Base-by-base conservation (phyloP, 2,113 vertebrate species). In the Macquaria australasica region DNA sequence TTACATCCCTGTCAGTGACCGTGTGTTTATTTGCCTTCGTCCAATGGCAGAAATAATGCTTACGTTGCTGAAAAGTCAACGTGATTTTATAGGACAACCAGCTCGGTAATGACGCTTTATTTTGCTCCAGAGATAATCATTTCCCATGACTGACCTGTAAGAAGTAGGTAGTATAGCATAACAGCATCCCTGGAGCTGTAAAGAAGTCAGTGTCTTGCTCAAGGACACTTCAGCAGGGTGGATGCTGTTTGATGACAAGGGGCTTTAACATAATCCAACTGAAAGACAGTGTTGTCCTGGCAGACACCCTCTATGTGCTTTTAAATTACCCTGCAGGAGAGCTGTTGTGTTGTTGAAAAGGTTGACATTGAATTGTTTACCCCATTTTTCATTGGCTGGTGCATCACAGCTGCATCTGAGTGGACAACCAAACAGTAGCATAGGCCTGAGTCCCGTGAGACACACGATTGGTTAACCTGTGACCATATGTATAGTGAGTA, bases 401-500 rank as follows among this genome's bases (percentile, higher is more conserved):
- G 68, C 59, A 73, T 43, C 34, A 0, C 78, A 75, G 82, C 88
- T 82, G 48, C 70, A 73, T 87, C 41, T 53, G 66, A 79, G 68
- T 80, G 87, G 77, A 79, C 48, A 39, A 66, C 86, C 74, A 86
- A 84, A 87, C 87, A 81, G 89, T 84, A 87, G 91, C 85, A 53
- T 8, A 59, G 71, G 79, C 81, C 82, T 4, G 16, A 82, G 18
- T 84, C 82, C 66, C 71, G 71, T 43, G 67, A 80, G 83, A 75
- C 45, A 63, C 73, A 23, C 34, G 77, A 84, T 83, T 88, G 83
- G 89, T 88, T 89, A 58, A 86, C 88, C 87, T 67, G 73, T 82
- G 74, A 83, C 84, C 84, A 67, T 81, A 85, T 82, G 82, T 62
- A 84, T 43, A 79, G 85, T 88, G 88, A 89, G 78, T 89, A 83